phyloP scores from a whole-genome alignment of 2,888 invertebrate species.

The Drosophila seclusa region DNA sequence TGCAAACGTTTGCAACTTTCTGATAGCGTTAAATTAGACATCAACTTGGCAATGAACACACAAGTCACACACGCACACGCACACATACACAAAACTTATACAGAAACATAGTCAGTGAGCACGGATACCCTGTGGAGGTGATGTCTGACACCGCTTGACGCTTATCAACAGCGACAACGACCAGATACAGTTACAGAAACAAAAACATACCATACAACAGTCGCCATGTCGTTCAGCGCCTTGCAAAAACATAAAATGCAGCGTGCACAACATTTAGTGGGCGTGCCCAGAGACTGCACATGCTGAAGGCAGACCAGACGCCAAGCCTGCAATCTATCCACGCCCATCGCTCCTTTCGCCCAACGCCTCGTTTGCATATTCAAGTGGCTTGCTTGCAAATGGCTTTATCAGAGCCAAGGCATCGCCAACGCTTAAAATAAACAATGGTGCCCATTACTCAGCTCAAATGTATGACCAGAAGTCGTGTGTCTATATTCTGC shows the following conservation, averaged over 20 bases:
- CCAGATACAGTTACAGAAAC: constrained; percentile 13
- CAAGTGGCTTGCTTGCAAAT: constrained; percentile 75
- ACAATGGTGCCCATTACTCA: constrained; percentile 74
- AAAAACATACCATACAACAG: constrained; percentile 18
- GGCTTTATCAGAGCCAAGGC: constrained; percentile 74
- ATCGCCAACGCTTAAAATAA: constrained; percentile 75
- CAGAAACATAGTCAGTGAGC: constrained; percentile 29
- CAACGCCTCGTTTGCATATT: constrained; percentile 69
- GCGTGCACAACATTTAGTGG: constrained; percentile 65
- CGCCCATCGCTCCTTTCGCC: constrained; percentile 50
- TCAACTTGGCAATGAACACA: constrained; percentile 67
- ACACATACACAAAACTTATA: constrained; percentile 5
- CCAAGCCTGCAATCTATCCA: constrained; percentile 45
- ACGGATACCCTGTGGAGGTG: constrained; percentile 61
- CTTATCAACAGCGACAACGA: constrained; percentile 54
- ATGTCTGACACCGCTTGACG: constrained; percentile 51
- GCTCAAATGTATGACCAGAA: constrained; percentile 59
- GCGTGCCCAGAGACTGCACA: constrained; percentile 55
- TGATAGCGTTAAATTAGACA: constrained; percentile 79
- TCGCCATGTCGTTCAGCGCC: constrained; percentile 66
- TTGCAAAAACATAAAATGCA: constrained; percentile 67
- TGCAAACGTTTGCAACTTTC: constrained; percentile 66
- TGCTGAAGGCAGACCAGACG: constrained; percentile 56
- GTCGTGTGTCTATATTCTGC: constrained; percentile 47
- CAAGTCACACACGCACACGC: constrained; percentile 35